Percentiles rank a stretch among this genome's conserved stretches.
Evolutionary conservation across 2,113 vertebrate genomes (phyloP).

Genomic region (Phrynocephalus versicolor): DNA sequence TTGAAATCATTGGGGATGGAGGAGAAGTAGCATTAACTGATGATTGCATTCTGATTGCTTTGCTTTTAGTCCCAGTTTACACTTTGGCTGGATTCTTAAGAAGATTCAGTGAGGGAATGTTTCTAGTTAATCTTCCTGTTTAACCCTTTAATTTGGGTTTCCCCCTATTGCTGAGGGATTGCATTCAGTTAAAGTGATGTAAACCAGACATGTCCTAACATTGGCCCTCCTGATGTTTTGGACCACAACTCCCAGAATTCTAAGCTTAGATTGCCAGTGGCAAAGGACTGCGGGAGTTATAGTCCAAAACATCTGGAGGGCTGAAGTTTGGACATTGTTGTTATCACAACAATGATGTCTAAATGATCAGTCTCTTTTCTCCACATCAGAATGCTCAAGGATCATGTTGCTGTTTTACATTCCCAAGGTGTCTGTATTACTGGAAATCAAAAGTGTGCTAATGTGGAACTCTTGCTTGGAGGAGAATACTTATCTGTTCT

Average conservation of each 20-base stretch:
- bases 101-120: conserved; percentile 28
- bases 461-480: background rate
- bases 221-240: too few species aligned
- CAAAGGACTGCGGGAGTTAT: too few species aligned
- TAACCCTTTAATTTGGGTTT: conserved; percentile 54
- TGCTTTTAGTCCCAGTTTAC: conserved; percentile 49
- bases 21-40: background rate
- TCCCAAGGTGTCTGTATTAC: background rate
- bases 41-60: conserved; percentile 24
- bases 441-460: conserved; percentile 7
- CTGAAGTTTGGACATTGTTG: conserved; percentile 28
- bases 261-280: too few species aligned
- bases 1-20: background rate
- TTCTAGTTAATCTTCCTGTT: conserved; percentile 41
- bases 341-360: conserved; percentile 35
- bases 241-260: too few species aligned
- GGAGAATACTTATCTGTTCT: background rate
- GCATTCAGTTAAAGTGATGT: conserved; percentile 35
- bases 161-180: conserved; percentile 32
- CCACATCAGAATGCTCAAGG: conserved; percentile 8
- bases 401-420: conserved; percentile 18
- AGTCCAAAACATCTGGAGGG: too few species aligned
- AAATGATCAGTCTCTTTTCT: conserved; percentile 37
- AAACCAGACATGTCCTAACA: too few species aligned
- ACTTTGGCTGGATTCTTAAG: conserved; percentile 52